A percentile compares a stretch with the other conserved stretches of the same genome.
Conservation (phyloP, 2,797 vertebrate genomes). For the Lemur catta region DNA sequence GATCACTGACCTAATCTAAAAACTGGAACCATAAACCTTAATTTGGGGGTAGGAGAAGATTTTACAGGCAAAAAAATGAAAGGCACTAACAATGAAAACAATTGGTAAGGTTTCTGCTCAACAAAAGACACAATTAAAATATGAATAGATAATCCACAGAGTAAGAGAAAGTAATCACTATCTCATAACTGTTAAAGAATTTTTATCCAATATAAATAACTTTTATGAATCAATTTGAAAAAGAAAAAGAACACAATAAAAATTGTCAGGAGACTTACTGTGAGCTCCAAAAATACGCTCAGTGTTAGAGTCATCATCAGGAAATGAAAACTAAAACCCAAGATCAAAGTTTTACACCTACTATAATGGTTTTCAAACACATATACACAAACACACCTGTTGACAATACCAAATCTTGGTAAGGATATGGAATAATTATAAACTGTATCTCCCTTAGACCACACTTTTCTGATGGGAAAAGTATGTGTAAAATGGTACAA, state of each 20-base stretch:
- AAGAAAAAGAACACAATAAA: background rate
- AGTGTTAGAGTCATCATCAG: background rate
- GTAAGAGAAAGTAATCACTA: background rate
- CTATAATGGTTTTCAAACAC: background rate
- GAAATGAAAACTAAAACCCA: background rate
- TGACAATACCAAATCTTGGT: background rate
- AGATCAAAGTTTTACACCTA: background rate
- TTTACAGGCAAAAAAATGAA: background rate
- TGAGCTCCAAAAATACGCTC: background rate
- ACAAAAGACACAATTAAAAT: background rate
- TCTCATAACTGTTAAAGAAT: background rate
- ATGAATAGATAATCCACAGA: background rate
- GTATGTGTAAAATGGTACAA: background rate
- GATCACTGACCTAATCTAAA: background rate
- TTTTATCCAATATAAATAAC: background rate
- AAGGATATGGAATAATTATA: background rate
- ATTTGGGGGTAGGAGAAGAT: background rate
- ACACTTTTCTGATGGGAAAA: background rate
- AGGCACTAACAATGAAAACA: background rate
- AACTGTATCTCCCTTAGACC: background rate
- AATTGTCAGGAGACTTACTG: background rate
- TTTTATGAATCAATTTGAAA: background rate
- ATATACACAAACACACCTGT: background rate
- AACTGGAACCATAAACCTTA: background rate
- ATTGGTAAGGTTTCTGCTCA: background rate